phyloP scores from a whole-genome alignment of 2,797 vertebrate species.

The Pampus argenteus region DNA sequence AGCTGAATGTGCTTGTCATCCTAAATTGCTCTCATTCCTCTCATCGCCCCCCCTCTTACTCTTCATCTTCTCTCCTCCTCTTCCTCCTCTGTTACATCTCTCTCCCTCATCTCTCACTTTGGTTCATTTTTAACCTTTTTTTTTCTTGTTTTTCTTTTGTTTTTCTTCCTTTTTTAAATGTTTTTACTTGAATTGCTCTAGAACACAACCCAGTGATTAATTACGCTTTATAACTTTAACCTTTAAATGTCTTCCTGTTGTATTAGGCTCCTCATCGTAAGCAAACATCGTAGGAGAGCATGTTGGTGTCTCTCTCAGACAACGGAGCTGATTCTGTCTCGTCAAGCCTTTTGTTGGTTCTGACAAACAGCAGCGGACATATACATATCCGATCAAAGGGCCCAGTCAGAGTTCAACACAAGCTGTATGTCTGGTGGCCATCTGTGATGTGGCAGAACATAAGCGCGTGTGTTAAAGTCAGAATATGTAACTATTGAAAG shows the following conservation, averaged over 20 bases:
- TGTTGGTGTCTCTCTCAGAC: background rate
- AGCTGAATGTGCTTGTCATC: conserved; percentile 70
- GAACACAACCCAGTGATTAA: background rate
- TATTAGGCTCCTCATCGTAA: background rate
- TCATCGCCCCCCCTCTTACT: conserved; percentile 29
- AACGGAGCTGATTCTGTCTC: background rate
- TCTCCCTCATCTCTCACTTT: background rate
- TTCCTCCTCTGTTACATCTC: conserved; percentile 9
- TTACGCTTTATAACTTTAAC: too few relatives aligned
- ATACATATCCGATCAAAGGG: too few relatives aligned
- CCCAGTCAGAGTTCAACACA: background rate
- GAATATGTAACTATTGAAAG: background rate
- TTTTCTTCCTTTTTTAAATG: too few relatives aligned
- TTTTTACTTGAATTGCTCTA: background rate
- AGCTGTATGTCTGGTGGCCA: background rate
- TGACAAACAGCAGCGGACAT: too few relatives aligned
- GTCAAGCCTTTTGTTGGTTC: conserved; percentile 1
- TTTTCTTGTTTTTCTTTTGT: background rate
- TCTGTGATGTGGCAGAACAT: background rate
- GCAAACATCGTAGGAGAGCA: too few relatives aligned
- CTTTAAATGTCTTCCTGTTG: too few relatives aligned
- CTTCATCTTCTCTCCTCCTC: conserved; percentile 26
- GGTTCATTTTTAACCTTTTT: background rate
- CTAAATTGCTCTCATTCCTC: conserved; percentile 67
- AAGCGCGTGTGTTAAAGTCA: too few relatives aligned